These are phyloP conservation scores for Mastacembelus armatus DNA, from an alignment of 2,797 vertebrate species.

Conservation along the genomic window DNA sequence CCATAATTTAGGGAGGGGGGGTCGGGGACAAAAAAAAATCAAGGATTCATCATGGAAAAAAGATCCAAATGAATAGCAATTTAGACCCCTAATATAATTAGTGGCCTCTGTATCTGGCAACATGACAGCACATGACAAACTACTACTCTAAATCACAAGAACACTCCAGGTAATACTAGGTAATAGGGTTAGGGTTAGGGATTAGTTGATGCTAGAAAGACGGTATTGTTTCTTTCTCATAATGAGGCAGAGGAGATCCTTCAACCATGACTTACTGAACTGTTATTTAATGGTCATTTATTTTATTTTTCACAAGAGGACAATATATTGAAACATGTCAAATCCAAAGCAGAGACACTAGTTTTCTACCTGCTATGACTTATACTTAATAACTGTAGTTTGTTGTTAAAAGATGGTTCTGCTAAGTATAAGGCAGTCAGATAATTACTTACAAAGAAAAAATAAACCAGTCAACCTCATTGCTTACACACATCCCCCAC, in stretches of 20 bases:
- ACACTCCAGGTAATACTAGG: neutral
- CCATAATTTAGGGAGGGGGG: slow-evolving; percentile 43
- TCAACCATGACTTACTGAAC: neutral
- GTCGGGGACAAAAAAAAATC: slow-evolving; percentile 35
- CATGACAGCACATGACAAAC: slow-evolving; percentile 23
- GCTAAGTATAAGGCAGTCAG: too few species aligned
- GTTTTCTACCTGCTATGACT: too few species aligned
- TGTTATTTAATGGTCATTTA: neutral
- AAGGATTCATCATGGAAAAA: slow-evolving; percentile 26
- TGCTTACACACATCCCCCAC: too few species aligned
- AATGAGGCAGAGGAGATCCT: neutral
- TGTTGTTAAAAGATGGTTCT: too few species aligned
- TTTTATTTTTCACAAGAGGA: neutral
- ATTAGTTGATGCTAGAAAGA: slow-evolving; percentile 7
- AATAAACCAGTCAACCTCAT: too few species aligned
- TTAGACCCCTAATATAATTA: slow-evolving; percentile 42
- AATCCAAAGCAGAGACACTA: neutral
- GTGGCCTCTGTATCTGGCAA: slow-evolving; percentile 13
- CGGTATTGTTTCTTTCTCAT: neutral
- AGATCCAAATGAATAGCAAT: slow-evolving; percentile 36
- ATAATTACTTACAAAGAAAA: too few species aligned
- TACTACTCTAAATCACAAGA: slow-evolving; percentile 29
- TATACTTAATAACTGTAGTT: too few species aligned
- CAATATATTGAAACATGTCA: neutral
- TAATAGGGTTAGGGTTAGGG: neutral